Evolutionary conservation across 2,797 vertebrate genomes (phyloP).

Genomic region (Hypotaenidia okinawae): DNA sequence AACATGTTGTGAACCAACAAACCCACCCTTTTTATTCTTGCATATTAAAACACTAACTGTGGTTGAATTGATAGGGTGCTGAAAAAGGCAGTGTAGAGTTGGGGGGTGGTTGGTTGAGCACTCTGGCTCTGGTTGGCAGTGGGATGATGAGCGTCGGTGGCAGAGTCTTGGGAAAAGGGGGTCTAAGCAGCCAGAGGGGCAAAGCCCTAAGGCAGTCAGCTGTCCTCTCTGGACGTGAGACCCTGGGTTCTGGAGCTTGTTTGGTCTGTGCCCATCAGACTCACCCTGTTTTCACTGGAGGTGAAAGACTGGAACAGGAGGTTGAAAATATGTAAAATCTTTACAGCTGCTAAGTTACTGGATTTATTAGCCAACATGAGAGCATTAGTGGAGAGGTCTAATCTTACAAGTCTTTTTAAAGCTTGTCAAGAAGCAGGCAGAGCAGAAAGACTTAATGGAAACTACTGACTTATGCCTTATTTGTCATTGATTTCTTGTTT

Average conservation of each 20-base stretch:
- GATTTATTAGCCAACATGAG: neutral
- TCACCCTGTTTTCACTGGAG: neutral
- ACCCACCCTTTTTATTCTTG: neutral
- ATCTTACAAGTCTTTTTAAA: slow-evolving; percentile 45
- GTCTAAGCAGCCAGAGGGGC: neutral
- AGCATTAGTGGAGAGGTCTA: slow-evolving; percentile 17
- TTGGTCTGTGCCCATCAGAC: neutral
- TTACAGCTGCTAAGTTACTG: slow-evolving; percentile 37
- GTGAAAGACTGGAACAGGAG: slow-evolving; percentile 6
- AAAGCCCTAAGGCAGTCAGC: rapidly evolving
- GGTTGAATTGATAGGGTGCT: neutral
- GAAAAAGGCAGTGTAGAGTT: neutral
- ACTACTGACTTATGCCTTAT: neutral
- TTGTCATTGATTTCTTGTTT: neutral
- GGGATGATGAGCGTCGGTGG: neutral
- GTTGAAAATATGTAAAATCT: slow-evolving; percentile 32
- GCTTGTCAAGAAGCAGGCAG: slow-evolving; percentile 15
- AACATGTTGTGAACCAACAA: neutral
- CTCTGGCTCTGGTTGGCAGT: neutral
- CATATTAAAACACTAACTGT: rapidly evolving
- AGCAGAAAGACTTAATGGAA: neutral
- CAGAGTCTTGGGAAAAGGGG: too few species aligned
- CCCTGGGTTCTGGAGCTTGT: neutral
- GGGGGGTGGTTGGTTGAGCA: neutral
- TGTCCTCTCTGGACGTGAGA: too few species aligned